Conservation (phyloP, 2,888 invertebrate species). For the Chrysolina oricalcia region DNA sequence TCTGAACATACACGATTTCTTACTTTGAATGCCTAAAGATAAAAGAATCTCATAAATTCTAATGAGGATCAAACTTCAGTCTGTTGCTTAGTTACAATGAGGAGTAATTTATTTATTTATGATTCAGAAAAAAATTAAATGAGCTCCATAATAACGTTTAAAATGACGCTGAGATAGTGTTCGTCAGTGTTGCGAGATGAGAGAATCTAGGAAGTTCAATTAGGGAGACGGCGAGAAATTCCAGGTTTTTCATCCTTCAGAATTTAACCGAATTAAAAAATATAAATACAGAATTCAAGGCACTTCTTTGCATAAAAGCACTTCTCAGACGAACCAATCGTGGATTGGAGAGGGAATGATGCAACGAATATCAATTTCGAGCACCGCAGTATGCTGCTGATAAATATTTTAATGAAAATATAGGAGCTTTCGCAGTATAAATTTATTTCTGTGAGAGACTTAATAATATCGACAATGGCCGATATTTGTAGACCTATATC, state of each 20-base stretch:
- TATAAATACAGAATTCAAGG: conserved; percentile 15
- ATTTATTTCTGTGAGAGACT: not conserved
- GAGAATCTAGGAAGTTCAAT: conserved; percentile 19
- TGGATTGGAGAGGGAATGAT: conserved; percentile 4
- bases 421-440: not conserved
- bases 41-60: no score
- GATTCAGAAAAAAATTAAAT: not conserved
- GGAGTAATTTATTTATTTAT: not conserved
- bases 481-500: no score
- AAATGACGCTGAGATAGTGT: not conserved
- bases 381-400: conserved; percentile 2
- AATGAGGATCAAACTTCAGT: no score
- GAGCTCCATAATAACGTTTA: conserved; percentile 9
- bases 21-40: no score
- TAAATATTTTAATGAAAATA: conserved; percentile 9
- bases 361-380: conserved; percentile 1
- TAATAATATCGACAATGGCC: no score
- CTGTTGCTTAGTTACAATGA: no score
- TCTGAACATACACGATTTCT: no score
- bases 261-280: conserved; percentile 16
- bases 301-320: conserved; percentile 3
- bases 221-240: conserved; percentile 1
- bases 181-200: not conserved
- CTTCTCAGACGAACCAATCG: not conserved
- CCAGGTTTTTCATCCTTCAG: not conserved